Conservation (phyloP, 1,140 invertebrate genomes). For the Subanguina moxae region DNA sequence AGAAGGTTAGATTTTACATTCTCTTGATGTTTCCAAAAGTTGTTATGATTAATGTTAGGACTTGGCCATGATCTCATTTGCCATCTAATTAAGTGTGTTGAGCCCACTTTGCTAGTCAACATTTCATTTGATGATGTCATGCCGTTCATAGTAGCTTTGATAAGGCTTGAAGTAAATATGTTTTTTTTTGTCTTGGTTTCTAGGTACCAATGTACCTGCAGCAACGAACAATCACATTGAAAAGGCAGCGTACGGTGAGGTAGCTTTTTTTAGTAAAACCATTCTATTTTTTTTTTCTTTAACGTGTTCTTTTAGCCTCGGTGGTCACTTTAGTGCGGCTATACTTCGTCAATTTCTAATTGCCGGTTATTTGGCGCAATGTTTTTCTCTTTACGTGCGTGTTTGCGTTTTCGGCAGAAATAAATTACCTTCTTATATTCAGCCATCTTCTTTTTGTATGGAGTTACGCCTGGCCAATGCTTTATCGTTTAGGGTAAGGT, state of each 20-base stretch:
- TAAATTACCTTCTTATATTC: not conserved
- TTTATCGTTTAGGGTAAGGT: conserved; percentile 22
- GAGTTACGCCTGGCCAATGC: conserved; percentile 16
- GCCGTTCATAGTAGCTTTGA: conserved; percentile 7
- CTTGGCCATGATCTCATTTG: conserved; percentile 28
- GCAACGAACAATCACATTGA: not conserved
- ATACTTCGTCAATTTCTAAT: conserved; percentile 27
- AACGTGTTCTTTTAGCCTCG: too few species aligned
- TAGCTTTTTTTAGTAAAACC: not conserved
- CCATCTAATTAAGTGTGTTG: not conserved
- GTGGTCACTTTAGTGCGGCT: conserved; percentile 10
- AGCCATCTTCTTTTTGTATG: not conserved
- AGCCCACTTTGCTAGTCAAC: conserved; percentile 25
- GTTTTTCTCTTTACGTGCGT: conserved; percentile 8
- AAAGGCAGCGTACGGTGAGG: not conserved
- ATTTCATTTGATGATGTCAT: not conserved
- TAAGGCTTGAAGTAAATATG: conserved; percentile 2
- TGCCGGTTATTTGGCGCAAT: conserved; percentile 31
- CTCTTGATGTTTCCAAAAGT: conserved; percentile 2
- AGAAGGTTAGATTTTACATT: conserved; percentile 26
- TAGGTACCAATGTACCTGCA: not conserved
- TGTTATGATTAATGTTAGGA: conserved; percentile 13
- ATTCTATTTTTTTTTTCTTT: conserved; percentile 6
- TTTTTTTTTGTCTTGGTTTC: conserved; percentile 12
- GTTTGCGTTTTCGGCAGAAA: not conserved